Evolutionary conservation across 2,888 invertebrate genomes (phyloP), one percentile per base, ranked within the genome.

Genomic region (Epinotia ramella): DNA sequence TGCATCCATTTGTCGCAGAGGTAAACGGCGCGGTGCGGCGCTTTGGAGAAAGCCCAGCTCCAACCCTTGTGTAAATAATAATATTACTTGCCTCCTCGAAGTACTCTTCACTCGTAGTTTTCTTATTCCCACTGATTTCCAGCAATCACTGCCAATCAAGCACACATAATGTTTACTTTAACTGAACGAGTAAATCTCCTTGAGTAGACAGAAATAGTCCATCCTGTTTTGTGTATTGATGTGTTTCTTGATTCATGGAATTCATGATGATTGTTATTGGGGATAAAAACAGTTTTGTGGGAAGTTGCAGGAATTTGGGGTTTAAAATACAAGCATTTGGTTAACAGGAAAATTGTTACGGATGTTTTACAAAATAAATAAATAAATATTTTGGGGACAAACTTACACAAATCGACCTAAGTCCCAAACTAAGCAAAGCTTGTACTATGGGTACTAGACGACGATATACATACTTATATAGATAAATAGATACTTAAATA

Each of bases 171-270:
- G 69, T 74, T 74, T 74, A 69, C 56, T 46, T 69, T 33, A n/a
- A 13, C 59, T 24, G n/a, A 44, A 59, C 24, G 62, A 64, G 64
- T 74, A 64, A 64, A 74, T 74, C 64, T 69, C 57, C 57, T 57
- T 57, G 74, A 74, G 68, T 69, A 59, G 69, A 74, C 74, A 74
- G 69, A 64, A 74, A 69, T 74, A 74, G 74, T 69, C 49, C 64
- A 74, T 69, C 63, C 49, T 44, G 49, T 49, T 66, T 16, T 20
- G 12, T 60, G 56, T 64, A 40, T 69, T 59, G 64, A 74, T 33
- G 68, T 64, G 69, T 16, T 64, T 49, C 59, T 44, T 63, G 57
- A 68, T 69, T 69, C 64, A 64, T 24, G 33, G 57, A 69, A 59
- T 74, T 46, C 6, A 49, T 59, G 66, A 56, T 40, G 40, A 40